phyloP scores from a whole-genome alignment of 2,113 vertebrate genomes.

The Petaurus breviceps region DNA sequence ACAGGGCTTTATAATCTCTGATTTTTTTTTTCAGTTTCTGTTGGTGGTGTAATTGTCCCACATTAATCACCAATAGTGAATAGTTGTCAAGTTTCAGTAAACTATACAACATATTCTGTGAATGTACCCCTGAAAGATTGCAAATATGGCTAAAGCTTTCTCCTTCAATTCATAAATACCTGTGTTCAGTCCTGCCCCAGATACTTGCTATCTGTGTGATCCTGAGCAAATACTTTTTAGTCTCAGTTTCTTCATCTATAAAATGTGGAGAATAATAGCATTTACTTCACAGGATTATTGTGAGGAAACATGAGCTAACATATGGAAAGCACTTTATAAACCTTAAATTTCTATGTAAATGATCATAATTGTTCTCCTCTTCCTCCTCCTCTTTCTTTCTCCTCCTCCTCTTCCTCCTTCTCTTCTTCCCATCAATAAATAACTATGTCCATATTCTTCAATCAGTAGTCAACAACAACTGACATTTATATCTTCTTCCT shows the following conservation, averaged over 20 bases:
- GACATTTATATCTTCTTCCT: background rate
- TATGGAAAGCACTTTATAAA: background rate
- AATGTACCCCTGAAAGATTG: background rate
- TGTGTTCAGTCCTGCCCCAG: background rate
- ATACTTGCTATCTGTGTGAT: background rate
- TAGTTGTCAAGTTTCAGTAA: background rate
- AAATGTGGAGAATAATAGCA: background rate
- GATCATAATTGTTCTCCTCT: background rate
- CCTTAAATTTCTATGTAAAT: background rate
- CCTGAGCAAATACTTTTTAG: background rate
- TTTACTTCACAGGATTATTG: background rate
- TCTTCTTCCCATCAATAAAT: background rate
- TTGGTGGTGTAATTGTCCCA: background rate
- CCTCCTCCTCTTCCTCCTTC: too few relatives aligned
- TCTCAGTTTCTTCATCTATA: background rate
- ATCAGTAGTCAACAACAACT: background rate
- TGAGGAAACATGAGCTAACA: background rate
- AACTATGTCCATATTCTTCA: background rate
- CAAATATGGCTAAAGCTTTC: background rate
- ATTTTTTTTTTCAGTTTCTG: background rate
- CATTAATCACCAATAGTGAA: background rate
- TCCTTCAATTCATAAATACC: too few relatives aligned
- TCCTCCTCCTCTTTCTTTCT: too few relatives aligned
- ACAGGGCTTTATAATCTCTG: background rate
- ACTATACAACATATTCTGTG: background rate